phyloP scores from a whole-genome alignment of 2,113 vertebrate genomes.

The Xenus cinereus region DNA sequence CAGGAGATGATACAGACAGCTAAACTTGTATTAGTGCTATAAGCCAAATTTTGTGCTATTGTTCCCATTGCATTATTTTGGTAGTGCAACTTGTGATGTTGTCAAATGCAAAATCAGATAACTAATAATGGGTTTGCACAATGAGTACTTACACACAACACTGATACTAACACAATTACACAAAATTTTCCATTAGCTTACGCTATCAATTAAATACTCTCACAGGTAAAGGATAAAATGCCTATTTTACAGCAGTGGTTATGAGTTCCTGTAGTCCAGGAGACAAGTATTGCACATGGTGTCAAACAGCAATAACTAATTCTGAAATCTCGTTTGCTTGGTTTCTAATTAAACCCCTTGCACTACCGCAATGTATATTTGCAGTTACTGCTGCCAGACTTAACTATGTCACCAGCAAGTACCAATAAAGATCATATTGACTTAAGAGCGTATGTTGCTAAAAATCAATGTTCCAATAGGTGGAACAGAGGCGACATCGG shows the following conservation, averaged over 20 bases:
- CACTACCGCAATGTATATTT: background rate
- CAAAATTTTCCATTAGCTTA: background rate
- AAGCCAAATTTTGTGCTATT: background rate
- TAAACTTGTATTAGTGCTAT: background rate
- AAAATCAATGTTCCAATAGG: conserved; percentile 48
- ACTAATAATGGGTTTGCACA: background rate
- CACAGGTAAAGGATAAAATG: background rate
- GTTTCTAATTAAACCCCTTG: background rate
- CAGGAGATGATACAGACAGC: background rate
- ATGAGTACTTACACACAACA: background rate
- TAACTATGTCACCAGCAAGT: background rate
- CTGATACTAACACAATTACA: background rate
- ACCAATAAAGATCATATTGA: background rate
- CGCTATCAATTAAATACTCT: background rate
- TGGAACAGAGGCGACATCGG: conserved; percentile 27
- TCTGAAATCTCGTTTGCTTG: background rate
- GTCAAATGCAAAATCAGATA: background rate
- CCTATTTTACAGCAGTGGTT: background rate
- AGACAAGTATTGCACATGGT: background rate
- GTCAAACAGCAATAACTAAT: background rate
- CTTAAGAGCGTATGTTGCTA: background rate
- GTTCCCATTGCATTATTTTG: background rate
- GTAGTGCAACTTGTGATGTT: background rate
- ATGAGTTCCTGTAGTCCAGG: background rate
- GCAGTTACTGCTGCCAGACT: background rate